Percentiles rank a stretch among this genome's conserved stretches.
Conservation (phyloP, 2,888 invertebrate genomes). For the Taphrorychus bicolor region DNA sequence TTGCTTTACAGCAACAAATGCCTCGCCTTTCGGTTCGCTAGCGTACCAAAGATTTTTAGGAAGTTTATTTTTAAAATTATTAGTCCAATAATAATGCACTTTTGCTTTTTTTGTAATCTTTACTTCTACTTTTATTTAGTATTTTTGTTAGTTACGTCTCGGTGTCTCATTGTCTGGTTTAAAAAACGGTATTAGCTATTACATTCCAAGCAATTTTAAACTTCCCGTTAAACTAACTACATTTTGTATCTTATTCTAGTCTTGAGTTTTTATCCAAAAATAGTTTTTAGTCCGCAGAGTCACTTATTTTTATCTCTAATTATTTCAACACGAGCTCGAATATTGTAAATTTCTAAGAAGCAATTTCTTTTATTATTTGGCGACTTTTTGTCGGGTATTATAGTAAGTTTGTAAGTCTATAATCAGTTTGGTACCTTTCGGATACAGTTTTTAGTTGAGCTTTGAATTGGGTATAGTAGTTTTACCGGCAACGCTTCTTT, state of each 20-base stretch:
- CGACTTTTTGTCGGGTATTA: not conserved
- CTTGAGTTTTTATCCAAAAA: not conserved
- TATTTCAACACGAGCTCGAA: not conserved
- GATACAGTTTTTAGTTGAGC: too few species aligned
- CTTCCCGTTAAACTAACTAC: not conserved
- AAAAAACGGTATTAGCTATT: too few species aligned
- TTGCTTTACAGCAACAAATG: not conserved
- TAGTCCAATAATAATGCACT: not conserved
- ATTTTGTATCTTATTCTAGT: conserved; percentile 1
- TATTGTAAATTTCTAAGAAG: not conserved
- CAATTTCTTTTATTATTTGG: not conserved
- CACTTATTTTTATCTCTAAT: not conserved
- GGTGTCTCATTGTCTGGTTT: not conserved
- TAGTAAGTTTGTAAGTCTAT: not conserved
- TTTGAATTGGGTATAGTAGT: too few species aligned
- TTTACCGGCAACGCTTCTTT: too few species aligned
- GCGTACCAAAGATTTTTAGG: conserved; percentile 7
- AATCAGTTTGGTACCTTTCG: too few species aligned
- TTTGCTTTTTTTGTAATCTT: not conserved
- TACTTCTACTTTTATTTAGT: not conserved
- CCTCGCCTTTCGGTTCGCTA: conserved; percentile 2
- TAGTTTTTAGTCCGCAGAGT: not conserved
- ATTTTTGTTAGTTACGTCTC: not conserved
- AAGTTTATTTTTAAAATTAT: not conserved
- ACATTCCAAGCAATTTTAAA: not conserved